Base-by-base conservation (phyloP, 1,140 invertebrate genomes). In the Drosophila teissieri region DNA sequence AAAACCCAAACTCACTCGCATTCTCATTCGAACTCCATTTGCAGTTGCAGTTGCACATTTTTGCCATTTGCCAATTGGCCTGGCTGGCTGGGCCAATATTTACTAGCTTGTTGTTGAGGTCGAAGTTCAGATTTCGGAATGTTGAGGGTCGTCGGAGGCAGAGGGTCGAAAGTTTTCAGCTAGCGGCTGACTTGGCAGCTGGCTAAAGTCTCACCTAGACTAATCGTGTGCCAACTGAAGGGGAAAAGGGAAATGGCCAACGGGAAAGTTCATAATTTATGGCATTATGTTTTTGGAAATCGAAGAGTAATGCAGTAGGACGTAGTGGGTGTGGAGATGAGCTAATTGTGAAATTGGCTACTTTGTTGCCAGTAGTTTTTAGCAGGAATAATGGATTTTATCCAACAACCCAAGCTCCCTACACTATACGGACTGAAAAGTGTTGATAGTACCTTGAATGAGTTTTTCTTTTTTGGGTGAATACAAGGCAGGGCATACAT, bases 41-140 rank as follows among this genome's bases (percentile, higher is more conserved):
- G 46, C 61, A 65, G 46, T 62, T 62, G 56, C 56, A 61, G 27
- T 73, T 82, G 80, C 80, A 85, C 68, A 78, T 77, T 77, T 70
- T 51, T 44, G 74, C 74, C 63, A 73, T 56, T 61, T 78, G 62
- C 52, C 74, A 77, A 53, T 76, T 76, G 58, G 52, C 56, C 46
- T 76, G 37, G 37, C 65, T 53, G 17, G 61, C 19, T 19, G 19
- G 62, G 56, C 52, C 46, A 68, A 55, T 78, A 78, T 72, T 70
- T 78, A 78, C 73, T 70, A 72, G 64, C 65, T 78, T 78, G 74
- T 78, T 78, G 65, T 78, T 70, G 74, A 63, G 73, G 74, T 69
- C 44, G 53, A 31, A 56, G 55, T 56, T 67, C 54, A 24, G 22
- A 45, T 56, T 37, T 67, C 46, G 34, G 14, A 45, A 49, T 37